Conservation (phyloP, 2,113 vertebrate genomes). For the Zapornia atra region DNA sequence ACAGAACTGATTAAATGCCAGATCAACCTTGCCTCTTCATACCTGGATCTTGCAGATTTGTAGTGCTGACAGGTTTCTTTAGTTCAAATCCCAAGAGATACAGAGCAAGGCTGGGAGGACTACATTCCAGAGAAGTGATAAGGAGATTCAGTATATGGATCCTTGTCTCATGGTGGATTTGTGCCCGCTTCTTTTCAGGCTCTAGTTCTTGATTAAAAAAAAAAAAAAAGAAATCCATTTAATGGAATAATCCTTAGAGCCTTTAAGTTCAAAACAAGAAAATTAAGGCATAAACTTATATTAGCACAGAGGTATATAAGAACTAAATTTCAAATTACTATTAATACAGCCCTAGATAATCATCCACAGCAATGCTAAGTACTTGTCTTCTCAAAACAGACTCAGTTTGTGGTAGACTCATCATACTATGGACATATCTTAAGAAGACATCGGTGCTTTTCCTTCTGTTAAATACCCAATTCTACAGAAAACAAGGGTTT, state of each 20-base stretch:
- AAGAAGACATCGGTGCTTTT: background rate
- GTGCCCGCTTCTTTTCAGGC: slow-evolving; percentile 79
- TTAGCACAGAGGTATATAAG: background rate
- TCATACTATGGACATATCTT: background rate
- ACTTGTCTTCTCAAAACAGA: background rate
- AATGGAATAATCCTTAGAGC: background rate
- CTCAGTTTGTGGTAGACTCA: background rate
- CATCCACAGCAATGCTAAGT: background rate
- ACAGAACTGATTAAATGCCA: background rate
- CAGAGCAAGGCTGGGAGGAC: slow-evolving; percentile 88
- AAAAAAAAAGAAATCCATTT: background rate
- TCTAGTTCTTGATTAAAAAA: slow-evolving; percentile 74
- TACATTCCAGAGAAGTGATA: slow-evolving; percentile 93
- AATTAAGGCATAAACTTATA: background rate
- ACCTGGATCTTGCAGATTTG: slow-evolving; percentile 97
- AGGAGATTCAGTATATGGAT: slow-evolving; percentile 96
- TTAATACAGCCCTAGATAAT: background rate
- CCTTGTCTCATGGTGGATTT: slow-evolving; percentile 90
- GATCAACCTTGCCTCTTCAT: background rate
- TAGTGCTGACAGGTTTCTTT: slow-evolving; percentile 93
- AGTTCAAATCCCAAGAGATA: slow-evolving; percentile 95
- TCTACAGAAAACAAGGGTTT: background rate
- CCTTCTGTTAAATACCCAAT: background rate
- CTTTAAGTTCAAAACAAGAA: background rate
- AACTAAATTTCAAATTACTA: background rate